Percentiles rank a stretch among this genome's conserved stretches.
phyloP scores from a whole-genome alignment of 2,797 vertebrate species.

The Scleropages formosus region DNA sequence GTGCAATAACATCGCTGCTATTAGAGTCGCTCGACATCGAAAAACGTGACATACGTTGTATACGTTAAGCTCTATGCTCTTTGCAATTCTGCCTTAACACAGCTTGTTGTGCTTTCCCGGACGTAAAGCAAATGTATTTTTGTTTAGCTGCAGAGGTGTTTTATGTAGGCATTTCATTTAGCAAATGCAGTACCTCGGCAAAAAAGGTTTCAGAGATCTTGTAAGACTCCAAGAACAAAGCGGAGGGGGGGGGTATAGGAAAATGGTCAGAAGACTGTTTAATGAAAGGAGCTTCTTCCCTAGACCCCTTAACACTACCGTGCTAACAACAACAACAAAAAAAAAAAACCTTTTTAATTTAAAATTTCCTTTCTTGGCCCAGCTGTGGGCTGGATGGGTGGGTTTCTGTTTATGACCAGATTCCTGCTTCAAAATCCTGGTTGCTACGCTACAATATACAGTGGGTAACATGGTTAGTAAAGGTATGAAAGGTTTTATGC shows the following conservation, averaged over 20 bases:
- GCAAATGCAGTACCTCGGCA: not conserved
- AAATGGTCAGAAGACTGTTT: not conserved
- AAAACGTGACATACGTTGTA: too few species aligned
- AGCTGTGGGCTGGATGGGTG: not conserved
- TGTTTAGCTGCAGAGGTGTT: too few species aligned
- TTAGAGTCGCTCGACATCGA: too few species aligned
- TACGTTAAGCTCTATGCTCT: too few species aligned
- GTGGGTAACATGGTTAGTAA: too few species aligned
- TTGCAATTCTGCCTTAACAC: too few species aligned
- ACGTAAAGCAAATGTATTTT: too few species aligned
- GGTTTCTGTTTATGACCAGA: not conserved
- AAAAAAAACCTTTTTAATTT: not conserved
- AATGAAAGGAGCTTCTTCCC: constrained; percentile 5
- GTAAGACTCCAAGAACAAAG: not conserved
- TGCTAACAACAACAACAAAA: too few species aligned
- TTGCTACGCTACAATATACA: not conserved
- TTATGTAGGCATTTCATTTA: not conserved
- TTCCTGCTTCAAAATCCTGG: not conserved
- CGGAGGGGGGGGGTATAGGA: too few species aligned
- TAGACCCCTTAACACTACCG: not conserved
- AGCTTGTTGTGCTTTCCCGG: too few species aligned
- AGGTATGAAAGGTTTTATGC: not conserved
- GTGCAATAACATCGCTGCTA: too few species aligned
- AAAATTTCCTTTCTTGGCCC: not conserved
- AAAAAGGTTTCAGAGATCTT: not conserved